Percentiles rank a stretch among this genome's conserved stretches.
These are phyloP conservation scores for Synergus itoensis DNA, from an alignment of 2,888 invertebrate genomes.

Conservation along the genomic window DNA sequence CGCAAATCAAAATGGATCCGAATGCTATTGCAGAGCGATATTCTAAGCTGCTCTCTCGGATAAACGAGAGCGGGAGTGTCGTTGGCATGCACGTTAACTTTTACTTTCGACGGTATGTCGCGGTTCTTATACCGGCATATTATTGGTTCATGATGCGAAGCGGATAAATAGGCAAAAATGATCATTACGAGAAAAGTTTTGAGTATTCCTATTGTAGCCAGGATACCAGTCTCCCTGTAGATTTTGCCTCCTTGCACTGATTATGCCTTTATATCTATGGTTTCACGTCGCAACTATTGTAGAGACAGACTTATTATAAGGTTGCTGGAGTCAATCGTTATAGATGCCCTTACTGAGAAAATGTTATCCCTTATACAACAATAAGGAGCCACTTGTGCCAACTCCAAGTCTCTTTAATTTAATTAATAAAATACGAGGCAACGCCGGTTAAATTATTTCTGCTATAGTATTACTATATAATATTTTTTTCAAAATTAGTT, in stretches of 20 bases:
- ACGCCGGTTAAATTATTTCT: too few species aligned
- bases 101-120: slow-evolving; percentile 59
- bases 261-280: slow-evolving; percentile 11
- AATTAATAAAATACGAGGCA: too few species aligned
- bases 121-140: background rate
- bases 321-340: background rate
- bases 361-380: background rate
- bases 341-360: background rate
- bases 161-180: background rate
- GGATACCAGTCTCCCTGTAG: background rate
- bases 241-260: slow-evolving; percentile 4
- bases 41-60: slow-evolving; percentile 50
- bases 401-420: background rate
- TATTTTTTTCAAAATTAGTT: too few species aligned
- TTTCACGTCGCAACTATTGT: slow-evolving; percentile 6
- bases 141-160: background rate
- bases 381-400: background rate
- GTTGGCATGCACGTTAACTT: slow-evolving; percentile 59
- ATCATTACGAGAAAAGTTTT: background rate
- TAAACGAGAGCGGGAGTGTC: slow-evolving; percentile 52
- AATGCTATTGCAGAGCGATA: slow-evolving; percentile 54
- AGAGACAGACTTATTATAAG: background rate
- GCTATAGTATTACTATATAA: too few species aligned
- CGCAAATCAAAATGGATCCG: slow-evolving; percentile 50
- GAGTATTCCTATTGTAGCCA: background rate